These are phyloP conservation scores for Phthorimaea operculella DNA, from an alignment of 1,140 invertebrate genomes.

Conservation along the genomic window DNA sequence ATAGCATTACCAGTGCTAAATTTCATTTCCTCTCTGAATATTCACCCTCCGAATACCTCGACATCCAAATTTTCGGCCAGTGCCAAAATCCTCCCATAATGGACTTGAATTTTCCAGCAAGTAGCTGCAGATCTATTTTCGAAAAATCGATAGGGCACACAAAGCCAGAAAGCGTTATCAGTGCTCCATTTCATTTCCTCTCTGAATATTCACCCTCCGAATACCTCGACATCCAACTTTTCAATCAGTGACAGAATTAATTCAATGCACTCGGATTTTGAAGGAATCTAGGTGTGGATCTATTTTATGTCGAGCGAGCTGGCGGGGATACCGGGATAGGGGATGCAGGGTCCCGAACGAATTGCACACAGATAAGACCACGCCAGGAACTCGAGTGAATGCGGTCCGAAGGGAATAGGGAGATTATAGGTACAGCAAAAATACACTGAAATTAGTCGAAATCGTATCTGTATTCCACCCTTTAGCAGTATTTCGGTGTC, in stretches of 20 bases:
- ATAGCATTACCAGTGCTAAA: too few relatives aligned
- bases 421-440: constrained; percentile 20
- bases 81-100: too few relatives aligned
- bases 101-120: too few relatives aligned
- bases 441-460: constrained; percentile 27
- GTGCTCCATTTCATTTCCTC: too few relatives aligned
- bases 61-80: too few relatives aligned
- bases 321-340: constrained; percentile 12
- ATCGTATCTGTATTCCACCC: constrained; percentile 26
- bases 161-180: too few relatives aligned
- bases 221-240: constrained; percentile 20
- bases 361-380: constrained; percentile 29
- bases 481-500: constrained; percentile 19
- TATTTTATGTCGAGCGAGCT: constrained; percentile 31
- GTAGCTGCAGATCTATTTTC: too few relatives aligned
- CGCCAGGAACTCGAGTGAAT: constrained; percentile 17
- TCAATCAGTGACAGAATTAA: constrained; percentile 45
- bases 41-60: too few relatives aligned
- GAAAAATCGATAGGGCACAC: too few relatives aligned
- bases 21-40: too few relatives aligned
- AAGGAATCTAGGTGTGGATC: constrained; percentile 28
- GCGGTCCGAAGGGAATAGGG: constrained; percentile 20
- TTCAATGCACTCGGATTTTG: constrained; percentile 42
- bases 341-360: constrained; percentile 7
- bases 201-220: not conserved